Percentiles rank a stretch among this genome's conserved stretches.
phyloP scores from a whole-genome alignment of 2,113 vertebrate genomes.

The Tupaia tana region DNA sequence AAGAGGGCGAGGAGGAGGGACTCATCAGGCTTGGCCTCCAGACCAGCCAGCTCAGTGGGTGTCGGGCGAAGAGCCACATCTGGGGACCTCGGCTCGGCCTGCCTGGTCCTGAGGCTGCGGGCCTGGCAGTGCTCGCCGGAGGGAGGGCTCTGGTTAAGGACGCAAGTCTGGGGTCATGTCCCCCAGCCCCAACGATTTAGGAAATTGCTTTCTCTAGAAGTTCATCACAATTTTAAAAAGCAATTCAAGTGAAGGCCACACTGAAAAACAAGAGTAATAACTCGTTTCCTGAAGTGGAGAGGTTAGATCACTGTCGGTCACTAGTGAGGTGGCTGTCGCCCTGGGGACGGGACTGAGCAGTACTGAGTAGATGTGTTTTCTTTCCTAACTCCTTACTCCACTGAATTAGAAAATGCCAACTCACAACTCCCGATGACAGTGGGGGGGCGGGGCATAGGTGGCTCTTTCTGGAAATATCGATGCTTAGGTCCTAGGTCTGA shows the following conservation, averaged over 20 bases:
- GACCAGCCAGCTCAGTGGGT: neutral
- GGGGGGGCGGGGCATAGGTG: neutral
- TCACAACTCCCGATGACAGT: rapidly evolving
- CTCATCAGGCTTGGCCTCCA: rapidly evolving
- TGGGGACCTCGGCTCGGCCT: rapidly evolving
- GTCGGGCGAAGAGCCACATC: too few species aligned
- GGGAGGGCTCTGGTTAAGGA: neutral
- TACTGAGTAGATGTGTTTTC: neutral
- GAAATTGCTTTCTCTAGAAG: neutral
- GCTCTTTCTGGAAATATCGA: neutral
- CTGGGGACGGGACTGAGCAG: rapidly evolving
- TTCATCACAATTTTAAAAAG: neutral
- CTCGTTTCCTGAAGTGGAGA: neutral
- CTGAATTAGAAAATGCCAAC: neutral
- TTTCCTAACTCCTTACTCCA: neutral
- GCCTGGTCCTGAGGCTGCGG: neutral
- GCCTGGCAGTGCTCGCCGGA: neutral
- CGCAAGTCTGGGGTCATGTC: too few species aligned
- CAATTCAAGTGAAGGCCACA: neutral
- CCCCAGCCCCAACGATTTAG: rapidly evolving
- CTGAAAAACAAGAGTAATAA: neutral
- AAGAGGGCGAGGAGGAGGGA: neutral
- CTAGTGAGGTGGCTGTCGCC: neutral
- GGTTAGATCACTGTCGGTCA: too few species aligned
- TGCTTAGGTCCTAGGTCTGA: neutral